Conservation (phyloP, 30 jellyfish, hydroid and myxozoan genomes). For the Phacellophora camtschatica region DNA sequence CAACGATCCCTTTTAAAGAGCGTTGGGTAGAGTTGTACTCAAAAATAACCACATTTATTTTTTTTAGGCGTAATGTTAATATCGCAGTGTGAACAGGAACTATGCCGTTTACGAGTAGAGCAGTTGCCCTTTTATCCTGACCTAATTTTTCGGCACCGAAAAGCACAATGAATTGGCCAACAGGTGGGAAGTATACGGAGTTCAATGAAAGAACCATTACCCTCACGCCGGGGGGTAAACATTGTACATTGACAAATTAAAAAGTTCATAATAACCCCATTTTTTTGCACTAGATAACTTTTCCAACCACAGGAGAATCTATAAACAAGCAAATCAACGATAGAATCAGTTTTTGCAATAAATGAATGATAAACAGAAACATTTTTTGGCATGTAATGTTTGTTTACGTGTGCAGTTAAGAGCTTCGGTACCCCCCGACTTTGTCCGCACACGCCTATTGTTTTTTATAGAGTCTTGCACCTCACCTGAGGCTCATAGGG, state of each 20-base stretch:
- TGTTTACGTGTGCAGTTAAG: too few relatives aligned
- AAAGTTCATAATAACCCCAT: too few relatives aligned
- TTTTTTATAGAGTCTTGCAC: constrained; percentile 23
- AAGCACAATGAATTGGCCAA: constrained; percentile 68
- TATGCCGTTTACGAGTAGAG: constrained; percentile 77
- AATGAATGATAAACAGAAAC: too few relatives aligned
- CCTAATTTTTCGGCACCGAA: constrained; percentile 88
- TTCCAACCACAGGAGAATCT: too few relatives aligned
- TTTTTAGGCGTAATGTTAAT: too few relatives aligned
- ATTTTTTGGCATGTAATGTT: too few relatives aligned
- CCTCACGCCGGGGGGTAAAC: constrained; percentile 13
- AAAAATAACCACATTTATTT: too few relatives aligned
- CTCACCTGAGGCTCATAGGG: constrained; percentile 54
- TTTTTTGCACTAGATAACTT: too few relatives aligned
- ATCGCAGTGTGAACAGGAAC: constrained; percentile 40
- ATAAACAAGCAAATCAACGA: too few relatives aligned
- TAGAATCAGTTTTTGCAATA: too few relatives aligned
- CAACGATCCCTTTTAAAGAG: not conserved
- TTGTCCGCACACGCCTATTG: constrained; percentile 58
- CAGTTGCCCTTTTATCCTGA: constrained; percentile 78
- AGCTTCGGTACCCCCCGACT: constrained; percentile 16
- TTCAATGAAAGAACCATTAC: constrained; percentile 42
- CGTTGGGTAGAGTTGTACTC: not conserved
- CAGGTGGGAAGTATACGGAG: constrained; percentile 72
- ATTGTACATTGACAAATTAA: too few relatives aligned